Conservation (phyloP, 1,140 invertebrate species). For the Drosophila triauraria region DNA sequence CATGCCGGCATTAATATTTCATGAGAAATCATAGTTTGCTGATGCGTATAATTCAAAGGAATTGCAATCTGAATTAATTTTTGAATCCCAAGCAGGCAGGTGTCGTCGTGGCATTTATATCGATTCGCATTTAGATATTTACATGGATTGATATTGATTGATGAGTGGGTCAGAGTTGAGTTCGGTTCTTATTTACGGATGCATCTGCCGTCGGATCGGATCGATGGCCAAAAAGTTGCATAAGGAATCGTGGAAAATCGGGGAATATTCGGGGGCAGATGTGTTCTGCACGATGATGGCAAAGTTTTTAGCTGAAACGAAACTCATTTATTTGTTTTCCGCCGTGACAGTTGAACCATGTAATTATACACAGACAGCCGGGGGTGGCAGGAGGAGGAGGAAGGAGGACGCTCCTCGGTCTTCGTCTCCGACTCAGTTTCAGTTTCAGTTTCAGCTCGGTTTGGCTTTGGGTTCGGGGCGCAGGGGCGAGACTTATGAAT, state of each 20-base stretch:
- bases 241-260: neutral
- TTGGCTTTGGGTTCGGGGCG: neutral
- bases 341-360: constrained; percentile 80
- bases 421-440: constrained; percentile 14
- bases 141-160: constrained; percentile 52
- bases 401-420: neutral
- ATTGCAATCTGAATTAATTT: constrained; percentile 83
- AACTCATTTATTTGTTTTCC: constrained; percentile 83
- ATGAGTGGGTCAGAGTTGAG: constrained; percentile 29
- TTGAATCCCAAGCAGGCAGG: constrained; percentile 49
- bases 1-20: constrained; percentile 81
- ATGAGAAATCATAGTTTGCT: constrained; percentile 83
- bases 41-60: constrained; percentile 83
- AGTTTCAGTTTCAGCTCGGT: constrained; percentile 19
- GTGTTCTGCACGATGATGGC: constrained; percentile 10
- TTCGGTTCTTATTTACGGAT: constrained; percentile 3
- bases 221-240: constrained; percentile 57
- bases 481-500: constrained; percentile 69
- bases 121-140: constrained; percentile 47
- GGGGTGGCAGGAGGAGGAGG: neutral
- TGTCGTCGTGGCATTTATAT: constrained; percentile 34
- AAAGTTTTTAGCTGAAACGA: constrained; percentile 62
- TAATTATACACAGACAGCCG: constrained; percentile 80
- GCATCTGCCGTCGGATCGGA: constrained; percentile 41
- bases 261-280: no score